Conservation (phyloP, 1,140 invertebrate species). For the Saccostrea echinata region DNA sequence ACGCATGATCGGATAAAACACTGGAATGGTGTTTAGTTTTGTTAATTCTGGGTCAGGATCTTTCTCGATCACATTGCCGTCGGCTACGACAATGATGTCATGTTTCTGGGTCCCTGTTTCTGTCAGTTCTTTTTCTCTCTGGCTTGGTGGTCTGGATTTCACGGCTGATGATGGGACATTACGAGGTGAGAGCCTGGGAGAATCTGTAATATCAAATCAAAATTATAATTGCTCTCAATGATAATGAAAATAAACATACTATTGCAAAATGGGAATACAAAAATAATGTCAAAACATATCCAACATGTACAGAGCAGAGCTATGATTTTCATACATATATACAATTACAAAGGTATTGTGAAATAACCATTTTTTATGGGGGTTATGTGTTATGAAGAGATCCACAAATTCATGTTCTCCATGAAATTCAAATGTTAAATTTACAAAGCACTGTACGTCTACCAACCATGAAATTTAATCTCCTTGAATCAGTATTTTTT, state of each 20-base stretch:
- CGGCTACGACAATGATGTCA: constrained; percentile 91
- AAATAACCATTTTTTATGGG: too few relatives aligned
- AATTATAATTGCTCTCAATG: not conserved
- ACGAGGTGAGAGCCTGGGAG: constrained; percentile 71
- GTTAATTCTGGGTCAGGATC: constrained; percentile 91
- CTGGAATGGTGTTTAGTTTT: constrained; percentile 89
- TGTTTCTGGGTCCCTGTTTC: constrained; percentile 77
- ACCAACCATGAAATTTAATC: too few relatives aligned
- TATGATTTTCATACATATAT: too few relatives aligned
- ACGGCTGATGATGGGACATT: constrained; percentile 52
- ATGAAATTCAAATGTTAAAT: too few relatives aligned
- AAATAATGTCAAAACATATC: too few relatives aligned
- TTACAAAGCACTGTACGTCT: too few relatives aligned
- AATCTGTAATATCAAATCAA: constrained; percentile 63
- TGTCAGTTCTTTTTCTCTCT: constrained; percentile 83
- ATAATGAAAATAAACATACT: not conserved
- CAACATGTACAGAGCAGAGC: too few relatives aligned
- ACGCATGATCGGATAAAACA: constrained; percentile 95
- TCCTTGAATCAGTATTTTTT: too few relatives aligned
- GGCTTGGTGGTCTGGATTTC: constrained; percentile 84
- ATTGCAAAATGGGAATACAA: not conserved
- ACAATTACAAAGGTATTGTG: too few relatives aligned
- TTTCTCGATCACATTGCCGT: constrained; percentile 83
- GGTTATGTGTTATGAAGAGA: too few relatives aligned
- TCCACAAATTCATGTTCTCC: too few relatives aligned